Base-by-base conservation (phyloP, 2,888 invertebrate genomes). In the Drosophila quasianomalipes region DNA sequence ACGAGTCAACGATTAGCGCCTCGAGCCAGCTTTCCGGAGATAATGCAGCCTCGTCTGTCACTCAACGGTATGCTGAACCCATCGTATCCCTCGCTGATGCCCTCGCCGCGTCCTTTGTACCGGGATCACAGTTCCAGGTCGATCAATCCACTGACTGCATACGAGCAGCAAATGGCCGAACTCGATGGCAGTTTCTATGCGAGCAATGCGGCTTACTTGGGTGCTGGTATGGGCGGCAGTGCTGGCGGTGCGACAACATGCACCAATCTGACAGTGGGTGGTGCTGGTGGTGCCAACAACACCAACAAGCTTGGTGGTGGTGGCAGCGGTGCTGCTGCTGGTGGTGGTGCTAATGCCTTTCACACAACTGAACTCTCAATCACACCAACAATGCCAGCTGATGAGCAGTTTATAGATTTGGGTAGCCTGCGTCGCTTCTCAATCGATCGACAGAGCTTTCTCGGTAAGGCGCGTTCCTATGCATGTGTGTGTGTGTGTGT, bases 361-460 rank as follows among this genome's bases (percentile, higher is more conserved):
- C 92, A 92, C 64, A 93, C 93, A 62, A 93, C 93, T 52, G 93
- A 93, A 87, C 83, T 93, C 47, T 93, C 93, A 69, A 92, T 93
- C 53, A 92, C 93, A 81, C 93, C 93, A 69, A 91, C 92, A 67
- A 86, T 92, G 79, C 78, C 89, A 74, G 90, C 91, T 75, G 93
- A 93, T 83, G 93, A 93, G 75, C 93, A 92, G 75, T 92, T 86
- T 41, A 92, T 93, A 80, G 92, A 93, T 87, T 89, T 93, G 91
- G 93, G 93, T 80, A 93, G 93, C 79, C 79, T 93, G 71, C 91
- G 93, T 66, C 92, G 93, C 83, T 93, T 93, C 81, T 93, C 93
- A 60, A 93, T 93, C 83, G 93, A 93, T 91, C 92, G 93, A 55
- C 93, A 93, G 76, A 93, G 93, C 89, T 93, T 93, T 86, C 91